A percentile compares a stretch with the other conserved stretches of the same genome.
Evolutionary conservation across 2,888 invertebrate species (phyloP).

Genomic region (Podabrus alpinus): DNA sequence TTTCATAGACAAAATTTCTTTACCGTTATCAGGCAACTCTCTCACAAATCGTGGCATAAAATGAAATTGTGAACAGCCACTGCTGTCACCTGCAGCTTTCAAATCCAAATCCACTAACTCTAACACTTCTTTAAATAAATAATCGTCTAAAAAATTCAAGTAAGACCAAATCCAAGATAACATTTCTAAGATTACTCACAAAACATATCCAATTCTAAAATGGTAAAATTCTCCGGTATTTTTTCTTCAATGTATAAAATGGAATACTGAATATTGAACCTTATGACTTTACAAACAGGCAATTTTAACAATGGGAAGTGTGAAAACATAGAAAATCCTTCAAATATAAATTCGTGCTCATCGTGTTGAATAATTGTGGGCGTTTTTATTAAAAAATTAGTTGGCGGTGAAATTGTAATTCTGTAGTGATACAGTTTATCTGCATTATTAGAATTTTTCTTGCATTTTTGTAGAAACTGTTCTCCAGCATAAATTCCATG

Average conservation of each 20-base stretch:
- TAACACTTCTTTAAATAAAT: conserved; percentile 85
- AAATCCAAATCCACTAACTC: conserved; percentile 92
- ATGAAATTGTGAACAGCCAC: conserved; percentile 89
- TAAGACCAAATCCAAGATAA: neutral
- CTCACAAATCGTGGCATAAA: conserved; percentile 95
- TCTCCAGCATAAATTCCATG: conserved; percentile 97
- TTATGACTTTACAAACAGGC: conserved; percentile 86
- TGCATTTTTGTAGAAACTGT: conserved; percentile 71
- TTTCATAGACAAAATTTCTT: conserved; percentile 92
- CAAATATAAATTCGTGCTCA: conserved; percentile 94
- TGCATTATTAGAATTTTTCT: conserved; percentile 79
- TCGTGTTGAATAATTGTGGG: conserved; percentile 94
- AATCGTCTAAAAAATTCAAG: conserved; percentile 67
- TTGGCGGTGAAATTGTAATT: conserved; percentile 83
- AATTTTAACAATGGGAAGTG: conserved; percentile 87
- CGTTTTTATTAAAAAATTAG: conserved; percentile 85
- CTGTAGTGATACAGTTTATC: conserved; percentile 88
- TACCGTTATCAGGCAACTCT: conserved; percentile 81
- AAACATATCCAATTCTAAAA: conserved; percentile 87
- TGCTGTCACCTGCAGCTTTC: conserved; percentile 66
- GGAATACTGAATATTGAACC: conserved; percentile 96
- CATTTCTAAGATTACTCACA: conserved; percentile 59
- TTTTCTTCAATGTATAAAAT: conserved; percentile 90
- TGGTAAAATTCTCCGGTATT: conserved; percentile 89
- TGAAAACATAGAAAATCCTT: conserved; percentile 96